Conservation (phyloP, 2,113 vertebrate genomes). For the Melanocharis versteri region DNA sequence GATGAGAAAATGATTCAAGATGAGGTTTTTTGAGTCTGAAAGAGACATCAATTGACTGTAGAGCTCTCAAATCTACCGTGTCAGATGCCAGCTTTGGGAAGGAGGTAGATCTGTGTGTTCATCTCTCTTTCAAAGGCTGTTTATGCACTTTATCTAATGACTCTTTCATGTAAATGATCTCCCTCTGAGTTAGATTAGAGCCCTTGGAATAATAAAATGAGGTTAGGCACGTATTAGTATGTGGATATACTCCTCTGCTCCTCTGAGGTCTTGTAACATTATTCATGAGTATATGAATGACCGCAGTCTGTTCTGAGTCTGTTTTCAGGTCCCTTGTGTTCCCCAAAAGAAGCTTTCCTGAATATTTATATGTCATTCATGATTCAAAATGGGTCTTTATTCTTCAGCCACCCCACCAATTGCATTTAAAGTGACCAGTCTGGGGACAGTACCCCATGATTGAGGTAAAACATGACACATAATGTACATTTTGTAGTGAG, state of each 20-base stretch:
- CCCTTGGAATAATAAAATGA: not conserved
- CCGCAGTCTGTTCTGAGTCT: not conserved
- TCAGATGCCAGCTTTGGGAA: not conserved
- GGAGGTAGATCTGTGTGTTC: not conserved
- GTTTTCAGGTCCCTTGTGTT: not conserved
- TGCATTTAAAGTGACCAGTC: not conserved
- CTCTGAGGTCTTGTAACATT: not conserved
- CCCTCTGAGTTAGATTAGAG: not conserved
- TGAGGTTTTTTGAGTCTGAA: not conserved
- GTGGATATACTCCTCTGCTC: not conserved
- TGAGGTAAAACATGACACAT: not conserved
- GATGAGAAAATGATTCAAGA: not conserved
- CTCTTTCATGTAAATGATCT: not conserved
- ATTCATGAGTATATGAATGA: not conserved
- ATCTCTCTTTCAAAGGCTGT: not conserved
- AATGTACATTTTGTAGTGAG: not conserved
- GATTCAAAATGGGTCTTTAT: not conserved
- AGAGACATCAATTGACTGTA: not conserved
- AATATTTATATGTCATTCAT: not conserved
- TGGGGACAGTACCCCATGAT: accelerated
- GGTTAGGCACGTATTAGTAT: not conserved
- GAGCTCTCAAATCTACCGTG: not conserved
- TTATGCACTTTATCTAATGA: not conserved
- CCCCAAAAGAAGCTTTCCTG: not conserved
- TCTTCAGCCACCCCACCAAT: not conserved